These are phyloP conservation scores for Agrotis exclamationis DNA, from an alignment of 2,888 invertebrate genomes.

Conservation along the genomic window DNA sequence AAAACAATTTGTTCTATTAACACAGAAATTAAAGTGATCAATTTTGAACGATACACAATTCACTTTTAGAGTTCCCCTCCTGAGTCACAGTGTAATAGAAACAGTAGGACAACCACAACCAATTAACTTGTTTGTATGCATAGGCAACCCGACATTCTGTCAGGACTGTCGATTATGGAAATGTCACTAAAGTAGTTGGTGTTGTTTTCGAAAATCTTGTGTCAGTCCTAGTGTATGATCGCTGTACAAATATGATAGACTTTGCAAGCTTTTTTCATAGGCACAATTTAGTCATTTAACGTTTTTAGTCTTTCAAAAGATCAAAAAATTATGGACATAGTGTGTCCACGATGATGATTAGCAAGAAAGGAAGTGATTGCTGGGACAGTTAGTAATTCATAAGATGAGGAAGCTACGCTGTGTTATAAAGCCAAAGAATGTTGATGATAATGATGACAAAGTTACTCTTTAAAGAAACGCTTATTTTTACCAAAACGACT, in stretches of 20 bases:
- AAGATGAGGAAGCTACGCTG: too few species aligned
- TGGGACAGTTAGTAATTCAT: too few species aligned
- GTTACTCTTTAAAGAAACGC: too few species aligned
- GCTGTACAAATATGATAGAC: neutral
- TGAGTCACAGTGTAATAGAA: slow-evolving; percentile 52
- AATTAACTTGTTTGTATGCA: neutral
- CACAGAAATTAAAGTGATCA: slow-evolving; percentile 80
- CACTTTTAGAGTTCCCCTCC: slow-evolving; percentile 72
- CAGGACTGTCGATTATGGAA: neutral
- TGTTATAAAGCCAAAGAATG: too few species aligned
- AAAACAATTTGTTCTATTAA: slow-evolving; percentile 80
- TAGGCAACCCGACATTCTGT: neutral
- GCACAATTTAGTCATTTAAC: too few species aligned
- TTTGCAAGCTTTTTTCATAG: neutral
- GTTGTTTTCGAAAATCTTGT: neutral
- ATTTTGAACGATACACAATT: slow-evolving; percentile 77
- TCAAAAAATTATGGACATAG: too few species aligned
- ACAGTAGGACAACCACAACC: slow-evolving; percentile 36
- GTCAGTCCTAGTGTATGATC: neutral
- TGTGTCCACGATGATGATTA: too few species aligned
- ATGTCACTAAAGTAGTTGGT: neutral
- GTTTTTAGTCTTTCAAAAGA: too few species aligned
- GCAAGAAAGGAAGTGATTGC: too few species aligned
- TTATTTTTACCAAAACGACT: too few species aligned
- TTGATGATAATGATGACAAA: too few species aligned